Percentiles rank a stretch among this genome's conserved stretches.
Conservation (phyloP, 2,113 vertebrate genomes). For the Atherinomorus stipes region DNA sequence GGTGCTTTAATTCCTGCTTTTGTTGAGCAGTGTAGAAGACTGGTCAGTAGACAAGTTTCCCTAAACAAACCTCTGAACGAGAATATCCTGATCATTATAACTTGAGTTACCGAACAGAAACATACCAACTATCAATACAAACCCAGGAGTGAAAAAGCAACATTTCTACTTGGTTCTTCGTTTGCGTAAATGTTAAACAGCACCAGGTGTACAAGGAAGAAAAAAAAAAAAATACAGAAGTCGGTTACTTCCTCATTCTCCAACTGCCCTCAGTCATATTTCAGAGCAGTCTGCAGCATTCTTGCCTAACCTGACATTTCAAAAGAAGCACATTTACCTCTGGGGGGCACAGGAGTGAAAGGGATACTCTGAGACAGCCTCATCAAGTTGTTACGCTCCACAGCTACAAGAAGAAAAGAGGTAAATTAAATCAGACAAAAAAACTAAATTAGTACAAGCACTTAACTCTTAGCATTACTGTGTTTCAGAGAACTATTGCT, state of each 20-base stretch:
- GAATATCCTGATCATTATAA: too few species aligned
- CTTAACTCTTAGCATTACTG: too few species aligned
- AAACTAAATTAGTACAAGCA: neutral
- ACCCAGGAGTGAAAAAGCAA: too few species aligned
- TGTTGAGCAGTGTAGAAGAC: neutral
- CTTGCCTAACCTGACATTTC: neutral
- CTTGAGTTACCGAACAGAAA: too few species aligned
- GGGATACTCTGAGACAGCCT: conserved; percentile 97
- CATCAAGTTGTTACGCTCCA: conserved; percentile 99
- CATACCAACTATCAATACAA: neutral
- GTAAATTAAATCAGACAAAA: neutral
- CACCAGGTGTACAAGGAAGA: neutral
- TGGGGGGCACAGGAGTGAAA: conserved; percentile 96
- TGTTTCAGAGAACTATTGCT: neutral
- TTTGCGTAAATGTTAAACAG: neutral
- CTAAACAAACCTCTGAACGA: too few species aligned
- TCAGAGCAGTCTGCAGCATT: neutral
- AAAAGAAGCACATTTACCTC: conserved; percentile 85
- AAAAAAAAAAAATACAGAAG: neutral
- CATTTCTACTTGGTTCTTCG: too few species aligned
- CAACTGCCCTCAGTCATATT: conserved; percentile 1
- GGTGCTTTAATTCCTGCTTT: neutral
- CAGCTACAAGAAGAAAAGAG: conserved; percentile 83
- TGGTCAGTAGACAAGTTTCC: too few species aligned
- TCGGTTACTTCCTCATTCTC: conserved; percentile 44